phyloP scores from a whole-genome alignment of 1,140 invertebrate genomes.

The Cydia strobilella region DNA sequence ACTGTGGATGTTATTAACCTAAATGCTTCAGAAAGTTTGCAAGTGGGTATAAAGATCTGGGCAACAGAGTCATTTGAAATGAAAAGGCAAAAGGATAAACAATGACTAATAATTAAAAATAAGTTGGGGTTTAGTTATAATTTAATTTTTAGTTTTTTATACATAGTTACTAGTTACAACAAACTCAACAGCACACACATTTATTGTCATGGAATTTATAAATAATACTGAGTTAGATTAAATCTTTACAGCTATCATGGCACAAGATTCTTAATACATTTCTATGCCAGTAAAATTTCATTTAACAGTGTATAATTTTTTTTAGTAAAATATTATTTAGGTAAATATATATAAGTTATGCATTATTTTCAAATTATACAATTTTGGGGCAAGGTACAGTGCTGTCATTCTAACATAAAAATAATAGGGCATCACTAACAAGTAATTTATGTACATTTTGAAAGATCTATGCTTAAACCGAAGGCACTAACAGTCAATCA shows the following conservation, averaged over 20 bases:
- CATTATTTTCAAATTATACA: not conserved
- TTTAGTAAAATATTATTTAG: slow-evolving; percentile 18
- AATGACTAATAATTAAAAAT: not conserved
- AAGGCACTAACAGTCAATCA: slow-evolving; percentile 3
- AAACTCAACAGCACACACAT: slow-evolving; percentile 24
- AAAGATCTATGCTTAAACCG: not conserved
- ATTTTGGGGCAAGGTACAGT: slow-evolving; percentile 24
- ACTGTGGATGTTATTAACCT: too few species aligned
- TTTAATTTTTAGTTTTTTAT: not conserved
- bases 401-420: not conserved
- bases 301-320: slow-evolving; percentile 10
- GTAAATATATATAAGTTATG: slow-evolving; percentile 8
- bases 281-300: slow-evolving; percentile 13
- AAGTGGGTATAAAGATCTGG: too few species aligned
- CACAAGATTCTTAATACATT: slow-evolving; percentile 8
- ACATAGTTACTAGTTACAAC: slow-evolving; percentile 6
- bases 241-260: slow-evolving; percentile 23
- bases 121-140: not conserved
- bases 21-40: too few species aligned
- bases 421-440: not conserved
- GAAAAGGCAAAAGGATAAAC: too few species aligned
- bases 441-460: not conserved
- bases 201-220: slow-evolving; percentile 18
- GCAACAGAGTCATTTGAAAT: too few species aligned
- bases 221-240: slow-evolving; percentile 23